Evolutionary conservation across 2,113 vertebrate species (phyloP).

Genomic region (Pelusios castaneus): DNA sequence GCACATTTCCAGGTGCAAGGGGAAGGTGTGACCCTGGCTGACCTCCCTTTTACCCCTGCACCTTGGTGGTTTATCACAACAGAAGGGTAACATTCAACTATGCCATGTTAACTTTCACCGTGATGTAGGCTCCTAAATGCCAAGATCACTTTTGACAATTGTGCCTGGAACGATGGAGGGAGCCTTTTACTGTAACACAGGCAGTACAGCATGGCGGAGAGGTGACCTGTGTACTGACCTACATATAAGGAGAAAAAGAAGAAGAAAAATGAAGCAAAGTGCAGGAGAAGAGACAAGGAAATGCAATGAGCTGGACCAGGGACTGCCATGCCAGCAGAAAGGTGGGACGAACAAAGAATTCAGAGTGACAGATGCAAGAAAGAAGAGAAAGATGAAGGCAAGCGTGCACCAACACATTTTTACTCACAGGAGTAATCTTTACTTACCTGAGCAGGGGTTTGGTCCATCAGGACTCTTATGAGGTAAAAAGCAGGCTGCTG

Average conservation of each 20-base stretch:
- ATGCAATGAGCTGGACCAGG: background rate
- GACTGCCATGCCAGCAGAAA: background rate
- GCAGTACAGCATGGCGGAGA: background rate
- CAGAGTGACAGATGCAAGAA: background rate
- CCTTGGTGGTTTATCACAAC: background rate
- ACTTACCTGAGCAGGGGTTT: conserved; percentile 20
- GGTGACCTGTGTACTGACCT: background rate
- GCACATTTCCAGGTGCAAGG: background rate
- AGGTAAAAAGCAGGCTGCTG: conserved; percentile 8
- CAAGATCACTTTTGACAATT: background rate
- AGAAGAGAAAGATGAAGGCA: background rate
- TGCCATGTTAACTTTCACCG: background rate
- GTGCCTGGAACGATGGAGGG: background rate
- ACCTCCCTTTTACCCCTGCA: background rate
- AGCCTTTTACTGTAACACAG: background rate
- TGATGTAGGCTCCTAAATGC: background rate
- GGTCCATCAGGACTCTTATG: background rate
- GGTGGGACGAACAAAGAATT: accelerated
- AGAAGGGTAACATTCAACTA: background rate
- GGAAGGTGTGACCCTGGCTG: background rate
- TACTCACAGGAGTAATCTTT: background rate
- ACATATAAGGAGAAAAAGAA: background rate
- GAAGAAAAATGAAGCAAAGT: background rate
- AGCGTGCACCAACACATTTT: background rate
- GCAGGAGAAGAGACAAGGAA: background rate